A percentile compares a stretch with the other conserved stretches of the same genome.
phyloP scores from a whole-genome alignment of 2,888 invertebrate genomes.

The Epinotia brunnichana region DNA sequence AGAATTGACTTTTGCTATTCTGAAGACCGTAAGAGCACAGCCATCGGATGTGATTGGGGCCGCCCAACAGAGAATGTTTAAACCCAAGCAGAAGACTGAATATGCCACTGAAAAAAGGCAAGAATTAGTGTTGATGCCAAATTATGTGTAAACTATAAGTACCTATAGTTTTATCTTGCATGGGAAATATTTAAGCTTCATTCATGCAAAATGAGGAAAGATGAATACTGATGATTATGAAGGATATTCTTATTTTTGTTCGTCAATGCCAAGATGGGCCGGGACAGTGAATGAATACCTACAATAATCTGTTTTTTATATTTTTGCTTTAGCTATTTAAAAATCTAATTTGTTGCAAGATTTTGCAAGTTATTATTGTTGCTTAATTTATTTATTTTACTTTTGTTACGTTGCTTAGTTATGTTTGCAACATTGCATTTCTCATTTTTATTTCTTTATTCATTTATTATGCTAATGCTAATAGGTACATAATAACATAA shows the following conservation, averaged over 20 bases:
- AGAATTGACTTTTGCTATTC: constrained; percentile 45
- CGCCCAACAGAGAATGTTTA: constrained; percentile 2
- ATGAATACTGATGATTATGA: too few relatives aligned
- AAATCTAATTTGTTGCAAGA: not conserved
- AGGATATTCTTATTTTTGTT: too few relatives aligned
- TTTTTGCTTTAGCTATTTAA: too few relatives aligned
- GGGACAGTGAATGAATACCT: too few relatives aligned
- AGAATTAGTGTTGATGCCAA: not conserved
- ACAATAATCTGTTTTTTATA: too few relatives aligned
- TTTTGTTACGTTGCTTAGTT: too few relatives aligned
- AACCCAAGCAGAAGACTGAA: not conserved
- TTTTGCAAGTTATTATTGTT: not conserved
- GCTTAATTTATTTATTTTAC: too few relatives aligned
- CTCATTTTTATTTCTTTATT: too few relatives aligned
- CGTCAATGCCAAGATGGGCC: not conserved
- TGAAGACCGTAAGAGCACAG: constrained; percentile 2
- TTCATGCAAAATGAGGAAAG: too few relatives aligned
- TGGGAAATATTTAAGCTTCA: not conserved
- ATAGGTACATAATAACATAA: too few relatives aligned
- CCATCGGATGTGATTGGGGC: constrained; percentile 13
- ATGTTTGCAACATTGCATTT: too few relatives aligned
- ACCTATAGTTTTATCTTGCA: not conserved
- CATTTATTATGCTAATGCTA: too few relatives aligned
- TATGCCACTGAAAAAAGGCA: not conserved
- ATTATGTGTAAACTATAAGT: not conserved